Evolutionary conservation across 37 sponge, comb jelly and placozoan species (phyloP).

Genomic region (Spongilla lacustris): DNA sequence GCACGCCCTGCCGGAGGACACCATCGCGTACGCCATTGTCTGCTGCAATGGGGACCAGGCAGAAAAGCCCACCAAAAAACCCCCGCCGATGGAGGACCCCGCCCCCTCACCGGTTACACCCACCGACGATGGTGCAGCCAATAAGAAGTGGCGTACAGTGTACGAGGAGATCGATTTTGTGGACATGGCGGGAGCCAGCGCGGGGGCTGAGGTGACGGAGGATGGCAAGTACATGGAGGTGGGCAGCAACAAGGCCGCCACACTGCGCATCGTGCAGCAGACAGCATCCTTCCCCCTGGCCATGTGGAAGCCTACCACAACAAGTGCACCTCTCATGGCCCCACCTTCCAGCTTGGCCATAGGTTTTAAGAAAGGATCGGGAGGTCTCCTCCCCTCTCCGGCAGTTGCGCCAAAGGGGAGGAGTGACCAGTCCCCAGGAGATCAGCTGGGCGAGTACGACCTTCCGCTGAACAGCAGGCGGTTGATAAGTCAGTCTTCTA

Average conservation of each 20-base stretch:
- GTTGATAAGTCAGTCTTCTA: not conserved
- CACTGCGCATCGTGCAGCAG: not conserved
- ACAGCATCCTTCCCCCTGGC: not conserved
- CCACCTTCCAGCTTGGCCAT: not conserved
- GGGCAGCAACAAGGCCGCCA: not conserved
- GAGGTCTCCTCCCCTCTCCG: not conserved
- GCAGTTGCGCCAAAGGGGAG: not conserved
- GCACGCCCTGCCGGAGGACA: not conserved
- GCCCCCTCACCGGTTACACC: not conserved
- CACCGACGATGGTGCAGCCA: not conserved
- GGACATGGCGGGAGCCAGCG: not conserved
- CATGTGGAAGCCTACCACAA: not conserved
- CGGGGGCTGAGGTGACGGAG: not conserved
- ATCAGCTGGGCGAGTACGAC: not conserved
- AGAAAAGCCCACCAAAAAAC: not conserved
- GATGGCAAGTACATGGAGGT: not conserved
- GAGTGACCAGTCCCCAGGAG: not conserved
- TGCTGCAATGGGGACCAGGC: too few relatives aligned
- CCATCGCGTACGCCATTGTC: not conserved
- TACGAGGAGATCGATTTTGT: not conserved
- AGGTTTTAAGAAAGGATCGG: too few relatives aligned
- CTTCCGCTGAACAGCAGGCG: constrained; percentile 33
- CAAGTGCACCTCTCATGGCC: not conserved
- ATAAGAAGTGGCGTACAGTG: not conserved
- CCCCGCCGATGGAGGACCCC: not conserved